Conservation (phyloP, 92 coral and sea anemone species). For the Siderastrea siderea region DNA sequence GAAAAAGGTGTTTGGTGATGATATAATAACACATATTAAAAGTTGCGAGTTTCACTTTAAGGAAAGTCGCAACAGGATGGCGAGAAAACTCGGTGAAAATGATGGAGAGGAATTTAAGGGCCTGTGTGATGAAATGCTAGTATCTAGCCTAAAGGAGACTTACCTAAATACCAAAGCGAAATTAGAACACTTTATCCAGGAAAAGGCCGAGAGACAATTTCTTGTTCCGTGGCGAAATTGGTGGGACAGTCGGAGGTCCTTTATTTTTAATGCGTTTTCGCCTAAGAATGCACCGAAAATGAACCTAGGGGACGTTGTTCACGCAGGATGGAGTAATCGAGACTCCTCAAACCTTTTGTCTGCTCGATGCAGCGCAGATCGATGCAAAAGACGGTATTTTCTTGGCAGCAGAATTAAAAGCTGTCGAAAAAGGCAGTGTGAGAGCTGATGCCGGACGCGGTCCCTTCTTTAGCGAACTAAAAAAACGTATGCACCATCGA, state of each 20-base stretch:
- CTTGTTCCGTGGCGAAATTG: slow-evolving; percentile 10
- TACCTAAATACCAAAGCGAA: background rate
- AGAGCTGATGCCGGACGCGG: background rate
- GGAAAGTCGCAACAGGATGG: slow-evolving; percentile 56
- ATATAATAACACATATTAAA: no score
- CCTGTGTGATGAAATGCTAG: slow-evolving; percentile 19
- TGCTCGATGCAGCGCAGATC: slow-evolving; percentile 1
- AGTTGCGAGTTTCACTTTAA: no score
- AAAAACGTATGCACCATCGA: slow-evolving; percentile 13
- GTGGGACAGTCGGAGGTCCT: background rate
- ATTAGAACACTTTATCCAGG: slow-evolving; percentile 18
- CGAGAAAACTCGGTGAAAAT: slow-evolving; percentile 12
- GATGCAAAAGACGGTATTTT: background rate
- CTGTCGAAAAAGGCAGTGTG: no score
- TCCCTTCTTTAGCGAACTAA: background rate
- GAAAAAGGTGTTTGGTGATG: no score
- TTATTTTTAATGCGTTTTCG: background rate
- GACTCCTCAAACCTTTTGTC: no score
- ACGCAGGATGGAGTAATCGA: slow-evolving; percentile 29
- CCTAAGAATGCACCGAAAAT: slow-evolving; percentile 28
- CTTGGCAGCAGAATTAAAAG: no score
- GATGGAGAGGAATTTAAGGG: background rate
- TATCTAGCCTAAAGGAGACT: slow-evolving; percentile 2
- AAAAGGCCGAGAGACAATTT: slow-evolving; percentile 16
- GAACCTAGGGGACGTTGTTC: slow-evolving; percentile 39